Evolutionary conservation across 2,113 vertebrate species (phyloP).

Genomic region (Raja brachyura): DNA sequence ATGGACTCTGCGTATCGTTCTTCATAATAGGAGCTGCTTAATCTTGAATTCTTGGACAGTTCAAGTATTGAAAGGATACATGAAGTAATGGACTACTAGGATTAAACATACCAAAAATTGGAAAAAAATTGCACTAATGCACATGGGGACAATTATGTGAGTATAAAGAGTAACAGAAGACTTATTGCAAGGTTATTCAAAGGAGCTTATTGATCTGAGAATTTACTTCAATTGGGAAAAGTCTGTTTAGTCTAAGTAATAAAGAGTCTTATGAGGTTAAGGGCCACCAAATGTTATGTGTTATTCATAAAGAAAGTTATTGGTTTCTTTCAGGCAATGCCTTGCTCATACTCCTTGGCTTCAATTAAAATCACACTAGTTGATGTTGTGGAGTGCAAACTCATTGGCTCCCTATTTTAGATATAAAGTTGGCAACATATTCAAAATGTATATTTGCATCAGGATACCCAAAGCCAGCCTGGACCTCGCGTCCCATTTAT

Average conservation of each 20-base stretch:
- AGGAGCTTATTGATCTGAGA: background rate
- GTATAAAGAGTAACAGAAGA: background rate
- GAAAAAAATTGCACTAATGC: background rate
- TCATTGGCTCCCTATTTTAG: background rate
- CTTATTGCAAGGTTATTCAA: background rate
- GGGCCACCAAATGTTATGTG: slow-evolving; percentile 7
- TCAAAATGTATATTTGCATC: too few species aligned
- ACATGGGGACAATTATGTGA: background rate
- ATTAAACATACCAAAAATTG: background rate
- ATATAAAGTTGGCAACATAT: background rate
- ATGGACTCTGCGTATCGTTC: background rate
- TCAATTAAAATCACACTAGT: background rate
- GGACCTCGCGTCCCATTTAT: background rate
- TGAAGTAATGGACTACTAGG: background rate
- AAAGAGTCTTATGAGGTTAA: background rate
- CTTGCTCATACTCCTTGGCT: background rate
- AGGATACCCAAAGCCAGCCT: background rate
- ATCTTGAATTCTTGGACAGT: background rate
- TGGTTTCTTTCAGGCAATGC: background rate
- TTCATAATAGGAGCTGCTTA: background rate
- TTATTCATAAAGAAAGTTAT: background rate
- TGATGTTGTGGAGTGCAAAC: background rate
- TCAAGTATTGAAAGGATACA: background rate
- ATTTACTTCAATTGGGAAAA: background rate
- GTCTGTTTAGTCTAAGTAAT: background rate